A percentile compares a stretch with the other conserved stretches of the same genome.
Conservation (phyloP, 1,140 invertebrate genomes). For the Helicorthomorpha holstii region DNA sequence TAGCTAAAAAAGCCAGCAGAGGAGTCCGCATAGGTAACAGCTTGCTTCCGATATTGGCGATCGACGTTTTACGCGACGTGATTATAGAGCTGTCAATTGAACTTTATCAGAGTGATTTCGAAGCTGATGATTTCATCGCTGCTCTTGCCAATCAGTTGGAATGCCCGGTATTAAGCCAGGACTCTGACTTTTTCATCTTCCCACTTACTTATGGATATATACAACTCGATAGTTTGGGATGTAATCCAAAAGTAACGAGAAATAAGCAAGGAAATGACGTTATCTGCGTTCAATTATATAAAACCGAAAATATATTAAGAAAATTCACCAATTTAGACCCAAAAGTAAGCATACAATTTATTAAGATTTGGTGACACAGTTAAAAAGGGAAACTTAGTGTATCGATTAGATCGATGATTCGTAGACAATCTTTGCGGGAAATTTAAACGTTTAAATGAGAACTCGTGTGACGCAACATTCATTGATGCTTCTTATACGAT, state of each 20-base stretch:
- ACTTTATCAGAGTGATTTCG: slow-evolving; percentile 54
- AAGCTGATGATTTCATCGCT: slow-evolving; percentile 71
- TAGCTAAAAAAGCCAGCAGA: slow-evolving; percentile 18
- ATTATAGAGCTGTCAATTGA: slow-evolving; percentile 42
- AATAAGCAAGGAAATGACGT: too few species aligned
- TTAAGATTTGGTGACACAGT: slow-evolving; percentile 43
- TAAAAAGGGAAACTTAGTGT: slow-evolving; percentile 43
- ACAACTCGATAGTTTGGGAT: slow-evolving; percentile 50
- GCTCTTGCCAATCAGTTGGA: slow-evolving; percentile 50
- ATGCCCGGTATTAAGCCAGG: slow-evolving; percentile 70
- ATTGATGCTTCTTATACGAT: too few species aligned
- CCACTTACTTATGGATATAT: slow-evolving; percentile 51
- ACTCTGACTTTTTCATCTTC: slow-evolving; percentile 83
- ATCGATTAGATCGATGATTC: slow-evolving; percentile 63
- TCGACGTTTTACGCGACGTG: slow-evolving; percentile 50
- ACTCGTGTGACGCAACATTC: too few species aligned
- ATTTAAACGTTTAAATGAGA: too few species aligned
- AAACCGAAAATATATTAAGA: slow-evolving; percentile 7
- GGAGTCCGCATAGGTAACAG: slow-evolving; percentile 18
- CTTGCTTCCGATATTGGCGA: slow-evolving; percentile 25
- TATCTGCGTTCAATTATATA: slow-evolving; percentile 14
- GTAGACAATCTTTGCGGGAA: slow-evolving; percentile 44
- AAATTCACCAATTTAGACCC: slow-evolving; percentile 31
- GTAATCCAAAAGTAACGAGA: too few species aligned
- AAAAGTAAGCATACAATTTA: slow-evolving; percentile 56